phyloP scores from a whole-genome alignment of 1,140 invertebrate species.

The Thaumatotibia leucotreta region DNA sequence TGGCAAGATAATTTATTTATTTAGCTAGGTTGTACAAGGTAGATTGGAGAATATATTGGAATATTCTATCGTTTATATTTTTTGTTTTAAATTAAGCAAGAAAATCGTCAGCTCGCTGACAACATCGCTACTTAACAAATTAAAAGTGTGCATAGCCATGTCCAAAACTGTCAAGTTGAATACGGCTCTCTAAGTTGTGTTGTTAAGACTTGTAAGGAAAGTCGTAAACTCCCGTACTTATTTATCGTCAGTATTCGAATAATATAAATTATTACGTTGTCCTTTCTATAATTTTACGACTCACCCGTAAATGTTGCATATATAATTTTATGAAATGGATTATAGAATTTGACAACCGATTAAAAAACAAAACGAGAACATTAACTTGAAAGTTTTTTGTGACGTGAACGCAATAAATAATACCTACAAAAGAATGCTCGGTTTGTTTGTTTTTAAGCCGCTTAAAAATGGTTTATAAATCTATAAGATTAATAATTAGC shows the following conservation, averaged over 20 bases:
- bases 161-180: background rate
- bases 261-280: background rate
- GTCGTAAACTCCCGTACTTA: background rate
- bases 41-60: too few species aligned
- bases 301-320: background rate
- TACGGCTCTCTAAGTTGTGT: background rate
- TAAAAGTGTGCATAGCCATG: background rate
- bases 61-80: too few species aligned
- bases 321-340: background rate
- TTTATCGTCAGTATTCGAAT: background rate
- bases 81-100: too few species aligned
- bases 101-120: too few species aligned
- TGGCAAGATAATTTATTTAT: too few species aligned
- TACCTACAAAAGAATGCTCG: background rate
- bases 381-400: background rate
- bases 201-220: too few species aligned
- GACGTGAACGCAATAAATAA: background rate
- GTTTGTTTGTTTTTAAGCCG: background rate
- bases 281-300: background rate
- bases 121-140: background rate
- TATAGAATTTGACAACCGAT: background rate
- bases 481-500: slow-evolving; percentile 13
- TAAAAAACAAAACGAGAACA: background rate
- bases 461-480: slow-evolving; percentile 2
- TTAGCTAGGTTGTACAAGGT: too few species aligned